A percentile compares a stretch with the other conserved stretches of the same genome.
These are phyloP conservation scores for Epinephelus fuscoguttatus DNA, from an alignment of 2,113 vertebrate species.

Conservation along the genomic window DNA sequence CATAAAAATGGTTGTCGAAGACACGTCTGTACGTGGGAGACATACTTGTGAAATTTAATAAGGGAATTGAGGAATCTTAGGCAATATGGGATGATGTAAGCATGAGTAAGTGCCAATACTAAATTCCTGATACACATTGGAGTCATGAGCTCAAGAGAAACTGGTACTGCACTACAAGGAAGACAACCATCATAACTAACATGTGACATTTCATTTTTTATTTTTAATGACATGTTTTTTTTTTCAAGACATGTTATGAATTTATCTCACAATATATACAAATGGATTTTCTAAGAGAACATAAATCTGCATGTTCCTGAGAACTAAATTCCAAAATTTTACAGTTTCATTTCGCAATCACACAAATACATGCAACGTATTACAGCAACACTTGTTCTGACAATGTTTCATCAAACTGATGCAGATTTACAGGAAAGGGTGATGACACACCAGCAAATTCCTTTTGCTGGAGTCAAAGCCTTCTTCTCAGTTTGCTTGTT, in stretches of 20 bases:
- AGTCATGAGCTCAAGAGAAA: neutral
- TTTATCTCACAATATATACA: neutral
- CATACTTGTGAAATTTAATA: neutral
- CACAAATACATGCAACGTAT: neutral
- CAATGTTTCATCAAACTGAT: constrained; percentile 13
- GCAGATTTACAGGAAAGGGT: constrained; percentile 35
- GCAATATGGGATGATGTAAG: constrained; percentile 5
- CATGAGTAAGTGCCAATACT: neutral
- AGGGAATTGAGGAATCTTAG: neutral
- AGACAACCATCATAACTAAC: neutral
- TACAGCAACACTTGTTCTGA: constrained; percentile 12
- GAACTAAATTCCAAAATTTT: constrained; percentile 27
- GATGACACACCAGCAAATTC: neutral
- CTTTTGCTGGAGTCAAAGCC: neutral
- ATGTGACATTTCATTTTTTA: neutral
- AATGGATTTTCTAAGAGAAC: neutral
- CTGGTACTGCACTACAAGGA: neutral
- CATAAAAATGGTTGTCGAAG: neutral
- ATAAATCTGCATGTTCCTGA: neutral
- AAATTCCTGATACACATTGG: neutral
- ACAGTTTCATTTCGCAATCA: neutral
- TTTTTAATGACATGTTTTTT: constrained; percentile 3
- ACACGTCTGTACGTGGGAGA: neutral
- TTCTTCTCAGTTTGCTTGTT: constrained; percentile 28
- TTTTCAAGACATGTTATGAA: constrained; percentile 3